phyloP scores from a whole-genome alignment of 2,888 invertebrate species.

The Ectemnius lituratus region DNA sequence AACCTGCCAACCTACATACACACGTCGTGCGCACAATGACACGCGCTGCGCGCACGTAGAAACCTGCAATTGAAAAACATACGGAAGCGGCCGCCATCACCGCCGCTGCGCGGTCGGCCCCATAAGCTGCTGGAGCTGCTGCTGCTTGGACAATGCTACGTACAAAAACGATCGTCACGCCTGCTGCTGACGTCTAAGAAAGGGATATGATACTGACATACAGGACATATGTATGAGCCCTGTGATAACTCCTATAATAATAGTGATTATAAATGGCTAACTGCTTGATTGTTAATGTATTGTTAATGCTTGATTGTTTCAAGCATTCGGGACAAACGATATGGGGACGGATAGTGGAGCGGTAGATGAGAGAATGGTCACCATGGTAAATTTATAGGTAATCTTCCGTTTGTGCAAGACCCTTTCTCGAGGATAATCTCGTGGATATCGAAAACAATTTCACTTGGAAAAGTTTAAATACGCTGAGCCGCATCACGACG shows the following conservation, averaged over 20 bases:
- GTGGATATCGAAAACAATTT: slow-evolving; percentile 74
- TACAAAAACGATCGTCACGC: neutral
- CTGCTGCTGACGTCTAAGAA: neutral
- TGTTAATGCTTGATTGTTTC: too few species aligned
- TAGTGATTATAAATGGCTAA: neutral
- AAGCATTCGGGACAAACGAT: slow-evolving; percentile 3
- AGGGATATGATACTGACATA: too few species aligned
- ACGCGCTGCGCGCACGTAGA: slow-evolving; percentile 12
- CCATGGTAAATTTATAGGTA: slow-evolving; percentile 38
- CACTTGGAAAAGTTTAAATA: slow-evolving; percentile 76
- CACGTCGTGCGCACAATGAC: slow-evolving; percentile 64
- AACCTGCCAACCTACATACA: slow-evolving; percentile 69
- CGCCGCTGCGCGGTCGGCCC: slow-evolving; percentile 45
- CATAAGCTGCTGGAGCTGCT: slow-evolving; percentile 23
- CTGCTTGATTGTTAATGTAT: neutral
- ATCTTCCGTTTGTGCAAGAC: neutral
- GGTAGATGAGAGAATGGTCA: slow-evolving; percentile 22
- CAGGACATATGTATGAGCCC: too few species aligned
- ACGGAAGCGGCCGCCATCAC: slow-evolving; percentile 20
- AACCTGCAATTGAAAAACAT: slow-evolving; percentile 65
- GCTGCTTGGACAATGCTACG: slow-evolving; percentile 6
- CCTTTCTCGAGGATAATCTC: slow-evolving; percentile 61
- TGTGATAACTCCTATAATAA: neutral
- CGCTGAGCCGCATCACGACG: slow-evolving; percentile 23
- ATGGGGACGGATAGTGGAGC: slow-evolving; percentile 13